phyloP scores from a whole-genome alignment of 2,797 vertebrate genomes.

The Carcharodon carcharias region DNA sequence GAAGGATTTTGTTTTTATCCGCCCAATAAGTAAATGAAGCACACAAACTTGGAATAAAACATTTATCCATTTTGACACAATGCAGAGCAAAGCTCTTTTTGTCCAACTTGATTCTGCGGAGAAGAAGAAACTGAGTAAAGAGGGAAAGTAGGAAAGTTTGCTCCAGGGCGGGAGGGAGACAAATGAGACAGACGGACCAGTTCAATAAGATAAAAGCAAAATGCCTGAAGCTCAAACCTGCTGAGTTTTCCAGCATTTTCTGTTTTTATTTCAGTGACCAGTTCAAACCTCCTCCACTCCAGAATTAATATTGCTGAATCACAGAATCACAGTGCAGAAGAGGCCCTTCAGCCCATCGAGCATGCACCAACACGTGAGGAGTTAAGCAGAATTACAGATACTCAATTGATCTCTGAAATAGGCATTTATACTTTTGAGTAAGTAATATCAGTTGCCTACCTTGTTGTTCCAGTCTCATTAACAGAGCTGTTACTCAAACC shows the following conservation, averaged over 20 bases:
- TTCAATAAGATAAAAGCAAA: not conserved
- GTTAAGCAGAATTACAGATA: not conserved
- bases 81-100: not conserved
- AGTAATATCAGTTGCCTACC: slow-evolving; percentile 54
- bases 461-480: slow-evolving; percentile 60
- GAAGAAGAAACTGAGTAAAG: not conserved
- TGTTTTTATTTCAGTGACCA: not conserved
- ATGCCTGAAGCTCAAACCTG: too few species aligned
- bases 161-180: not conserved
- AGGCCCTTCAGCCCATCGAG: too few species aligned
- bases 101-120: not conserved
- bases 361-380: not conserved
- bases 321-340: too few species aligned
- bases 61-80: not conserved
- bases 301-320: too few species aligned
- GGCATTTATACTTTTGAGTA: not conserved
- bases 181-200: not conserved
- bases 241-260: too few species aligned
- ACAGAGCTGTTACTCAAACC: slow-evolving; percentile 77
- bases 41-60: not conserved
- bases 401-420: not conserved
- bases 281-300: not conserved
- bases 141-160: too few species aligned
- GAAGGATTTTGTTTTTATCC: not conserved
- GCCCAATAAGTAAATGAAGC: not conserved